phyloP scores from a whole-genome alignment of 2,797 vertebrate species.

The Lepilemur ruficaudatus region DNA sequence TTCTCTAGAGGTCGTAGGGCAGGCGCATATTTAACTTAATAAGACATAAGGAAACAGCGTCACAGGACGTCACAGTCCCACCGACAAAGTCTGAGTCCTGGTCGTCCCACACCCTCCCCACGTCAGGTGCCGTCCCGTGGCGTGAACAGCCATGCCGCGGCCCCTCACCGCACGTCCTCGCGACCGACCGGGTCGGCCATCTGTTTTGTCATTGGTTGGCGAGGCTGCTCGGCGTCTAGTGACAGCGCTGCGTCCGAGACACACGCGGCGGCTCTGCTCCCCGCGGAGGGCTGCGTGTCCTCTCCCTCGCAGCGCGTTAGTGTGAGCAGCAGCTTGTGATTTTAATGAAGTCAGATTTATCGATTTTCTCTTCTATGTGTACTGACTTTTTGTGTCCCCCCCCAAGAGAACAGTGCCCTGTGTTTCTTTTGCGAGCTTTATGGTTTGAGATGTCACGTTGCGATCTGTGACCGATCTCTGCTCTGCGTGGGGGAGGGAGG shows the following conservation, averaged over 20 bases:
- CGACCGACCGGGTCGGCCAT: rapidly evolving
- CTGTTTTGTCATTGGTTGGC: background rate
- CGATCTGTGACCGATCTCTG: background rate
- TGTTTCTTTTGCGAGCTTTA: background rate
- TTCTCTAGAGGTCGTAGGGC: background rate
- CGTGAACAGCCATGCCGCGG: rapidly evolving
- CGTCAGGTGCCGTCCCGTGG: rapidly evolving
- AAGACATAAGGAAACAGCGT: background rate
- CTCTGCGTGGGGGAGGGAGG: background rate
- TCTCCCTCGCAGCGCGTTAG: background rate
- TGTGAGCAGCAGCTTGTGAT: background rate
- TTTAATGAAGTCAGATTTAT: background rate
- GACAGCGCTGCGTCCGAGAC: rapidly evolving
- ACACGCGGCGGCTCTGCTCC: rapidly evolving
- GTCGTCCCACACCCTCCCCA: rapidly evolving
- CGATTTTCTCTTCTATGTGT: background rate
- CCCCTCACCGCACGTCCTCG: background rate
- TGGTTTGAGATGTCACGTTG: background rate
- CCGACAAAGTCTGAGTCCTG: rapidly evolving
- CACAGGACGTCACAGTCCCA: rapidly evolving
- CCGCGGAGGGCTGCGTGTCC: background rate
- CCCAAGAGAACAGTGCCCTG: background rate
- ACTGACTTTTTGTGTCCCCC: background rate
- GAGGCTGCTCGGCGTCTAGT: background rate
- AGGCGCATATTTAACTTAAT: background rate